Conservation (phyloP, 2,113 vertebrate species). For the Poecilia latipinna region DNA sequence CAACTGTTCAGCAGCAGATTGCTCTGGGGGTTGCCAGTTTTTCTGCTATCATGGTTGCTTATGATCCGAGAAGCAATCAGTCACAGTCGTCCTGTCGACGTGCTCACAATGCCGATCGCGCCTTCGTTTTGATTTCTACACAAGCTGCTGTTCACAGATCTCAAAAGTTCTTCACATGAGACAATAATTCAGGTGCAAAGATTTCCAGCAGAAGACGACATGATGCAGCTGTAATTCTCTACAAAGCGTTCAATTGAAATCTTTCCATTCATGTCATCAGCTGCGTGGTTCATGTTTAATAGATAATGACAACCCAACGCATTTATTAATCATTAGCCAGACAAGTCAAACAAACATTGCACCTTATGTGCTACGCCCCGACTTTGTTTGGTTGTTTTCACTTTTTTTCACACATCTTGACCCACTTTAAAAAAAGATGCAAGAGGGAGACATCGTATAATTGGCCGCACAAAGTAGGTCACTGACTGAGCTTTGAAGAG, state of each 20-base stretch:
- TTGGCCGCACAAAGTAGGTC: conserved; percentile 66
- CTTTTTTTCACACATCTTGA: conserved; percentile 48
- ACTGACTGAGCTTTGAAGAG: conserved; percentile 64
- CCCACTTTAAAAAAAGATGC: conserved; percentile 65
- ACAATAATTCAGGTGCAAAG: background rate
- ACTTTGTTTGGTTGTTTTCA: conserved; percentile 49
- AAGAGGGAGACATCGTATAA: conserved; percentile 59
- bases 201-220: background rate
- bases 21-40: conserved; percentile 22
- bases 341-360: conserved; percentile 18
- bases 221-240: background rate
- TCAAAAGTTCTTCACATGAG: background rate
- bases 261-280: conserved; percentile 24
- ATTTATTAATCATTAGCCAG: conserved; percentile 54
- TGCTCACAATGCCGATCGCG: background rate
- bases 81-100: conserved; percentile 22
- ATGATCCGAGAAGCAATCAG: conserved; percentile 32
- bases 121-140: background rate
- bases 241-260: conserved; percentile 1
- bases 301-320: conserved; percentile 17
- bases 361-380: conserved; percentile 28
- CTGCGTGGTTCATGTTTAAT: conserved; percentile 33
- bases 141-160: background rate
- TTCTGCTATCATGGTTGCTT: conserved; percentile 30
- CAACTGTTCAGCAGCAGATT: conserved; percentile 49